Base-by-base conservation (phyloP, 2,113 vertebrate genomes). In the Mungos mungo region DNA sequence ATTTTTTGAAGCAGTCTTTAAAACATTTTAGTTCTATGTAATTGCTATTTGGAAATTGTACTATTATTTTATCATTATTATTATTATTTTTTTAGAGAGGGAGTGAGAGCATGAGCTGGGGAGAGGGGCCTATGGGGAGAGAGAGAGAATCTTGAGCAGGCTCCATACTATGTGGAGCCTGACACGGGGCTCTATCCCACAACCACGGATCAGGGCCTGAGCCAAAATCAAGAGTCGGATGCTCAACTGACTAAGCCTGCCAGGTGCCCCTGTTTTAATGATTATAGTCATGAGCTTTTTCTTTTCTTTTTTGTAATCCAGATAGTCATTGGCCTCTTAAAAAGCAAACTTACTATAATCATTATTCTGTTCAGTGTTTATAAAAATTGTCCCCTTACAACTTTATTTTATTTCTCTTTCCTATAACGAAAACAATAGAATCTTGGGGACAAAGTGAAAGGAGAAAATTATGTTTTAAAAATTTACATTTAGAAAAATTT, bases 321-420 rank as follows among this genome's bases (percentile, higher is more conserved):
- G 9, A 50, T 92, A 66, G 54, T 94, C 15, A 45, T 52, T 89
- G 84, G 12, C 5, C 31, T 96, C n/a, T 87, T 80, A 76, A 65
- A 82, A 90, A 90, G 19, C 77, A 77, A 86, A 18, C 38, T 74
- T 96, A 52, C 15, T 68, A 50, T 7, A 63, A 63, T 80, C 3
- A 41, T 81, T 90, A 33, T 74, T 84, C 79, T 66, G 38, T 95
- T 94, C 0, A 18, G 12, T 74, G 6, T 88, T 11, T 88, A 38
- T 85, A n/a, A 93, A 79, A 84, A 81, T 85, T 90, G 52, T 79
- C 15, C n/a, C 52, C 14, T 71, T 90, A 50, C 23, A 25, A 79
- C 96, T 74, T 83, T 83, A 33, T 38, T 85, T 16, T 74, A 0
- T 80, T 94, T 95, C 72, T 80, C 65, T 96, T 94, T 68, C 15